Evolutionary conservation across 2,888 invertebrate species (phyloP).

Genomic region (Heliconius charithonia): DNA sequence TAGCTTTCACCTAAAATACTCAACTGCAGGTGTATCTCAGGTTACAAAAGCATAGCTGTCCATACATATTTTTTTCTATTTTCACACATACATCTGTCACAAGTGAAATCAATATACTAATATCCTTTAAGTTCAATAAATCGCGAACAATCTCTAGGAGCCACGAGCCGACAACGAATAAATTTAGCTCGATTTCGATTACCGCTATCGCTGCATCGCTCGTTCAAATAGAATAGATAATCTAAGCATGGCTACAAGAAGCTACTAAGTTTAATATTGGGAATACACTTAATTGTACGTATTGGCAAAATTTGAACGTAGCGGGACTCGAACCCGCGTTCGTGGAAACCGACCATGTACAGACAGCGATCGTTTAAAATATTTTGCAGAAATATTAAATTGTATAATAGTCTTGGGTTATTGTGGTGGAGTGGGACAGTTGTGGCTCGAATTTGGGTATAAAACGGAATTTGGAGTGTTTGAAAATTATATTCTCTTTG

Average conservation of each 20-base stretch:
- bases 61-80: too few species aligned
- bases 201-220: constrained; percentile 67
- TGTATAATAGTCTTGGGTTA: neutral
- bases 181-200: constrained; percentile 66
- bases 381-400: neutral
- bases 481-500: too few species aligned
- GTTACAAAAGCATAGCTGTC: neutral
- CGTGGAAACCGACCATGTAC: too few species aligned
- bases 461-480: too few species aligned
- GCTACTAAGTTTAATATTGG: constrained; percentile 21
- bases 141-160: constrained; percentile 55
- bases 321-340: too few species aligned
- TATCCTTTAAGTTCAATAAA: constrained; percentile 50
- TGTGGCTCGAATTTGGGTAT: too few species aligned
- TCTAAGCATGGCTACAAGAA: constrained; percentile 28
- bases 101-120: constrained; percentile 38
- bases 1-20: too few species aligned
- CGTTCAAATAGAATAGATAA: constrained; percentile 57
- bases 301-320: neutral
- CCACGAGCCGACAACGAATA: constrained; percentile 58
- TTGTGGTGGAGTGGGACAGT: too few species aligned
- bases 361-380: too few species aligned
- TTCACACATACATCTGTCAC: neutral
- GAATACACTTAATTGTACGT: neutral
- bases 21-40: too few species aligned